These are phyloP conservation scores for Eupeodes corollae DNA, from an alignment of 1,140 invertebrate genomes.

Conservation along the genomic window DNA sequence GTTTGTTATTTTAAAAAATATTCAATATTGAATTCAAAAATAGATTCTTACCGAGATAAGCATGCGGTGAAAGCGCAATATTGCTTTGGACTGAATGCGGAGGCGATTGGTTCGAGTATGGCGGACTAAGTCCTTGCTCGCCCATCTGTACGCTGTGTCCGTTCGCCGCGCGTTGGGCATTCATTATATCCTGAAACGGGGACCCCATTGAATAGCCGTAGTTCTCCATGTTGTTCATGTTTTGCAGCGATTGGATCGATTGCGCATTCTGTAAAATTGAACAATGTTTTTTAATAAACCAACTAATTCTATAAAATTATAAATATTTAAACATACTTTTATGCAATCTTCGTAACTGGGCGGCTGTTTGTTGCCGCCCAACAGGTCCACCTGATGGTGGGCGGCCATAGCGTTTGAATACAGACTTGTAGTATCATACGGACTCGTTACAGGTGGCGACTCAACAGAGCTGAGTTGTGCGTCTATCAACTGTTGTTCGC, in stretches of 20 bases:
- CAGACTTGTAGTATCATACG: slow-evolving; percentile 63
- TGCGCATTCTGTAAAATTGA: slow-evolving; percentile 40
- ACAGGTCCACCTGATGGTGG: slow-evolving; percentile 40
- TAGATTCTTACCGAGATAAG: slow-evolving; percentile 43
- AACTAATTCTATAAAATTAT: neutral
- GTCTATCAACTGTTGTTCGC: slow-evolving; percentile 26
- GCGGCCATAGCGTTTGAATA: slow-evolving; percentile 67
- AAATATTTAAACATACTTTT: slow-evolving; percentile 44
- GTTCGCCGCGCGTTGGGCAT: slow-evolving; percentile 38
- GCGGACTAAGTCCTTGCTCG: slow-evolving; percentile 54
- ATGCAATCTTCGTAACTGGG: slow-evolving; percentile 82
- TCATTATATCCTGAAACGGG: slow-evolving; percentile 50
- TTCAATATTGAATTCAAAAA: too few relatives aligned
- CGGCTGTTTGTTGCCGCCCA: slow-evolving; percentile 61
- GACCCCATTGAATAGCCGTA: slow-evolving; percentile 43
- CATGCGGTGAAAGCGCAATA: slow-evolving; percentile 65
- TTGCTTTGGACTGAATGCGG: slow-evolving; percentile 69
- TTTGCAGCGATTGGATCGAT: slow-evolving; percentile 43
- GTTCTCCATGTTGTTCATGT: slow-evolving; percentile 38
- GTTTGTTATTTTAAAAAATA: neutral
- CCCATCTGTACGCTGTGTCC: slow-evolving; percentile 25
- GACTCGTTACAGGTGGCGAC: slow-evolving; percentile 50
- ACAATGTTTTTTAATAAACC: neutral
- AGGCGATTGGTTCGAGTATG: slow-evolving; percentile 72
- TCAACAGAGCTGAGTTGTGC: slow-evolving; percentile 51